Conservation (phyloP, 2,797 vertebrate species). For the Takifugu rubripes region DNA sequence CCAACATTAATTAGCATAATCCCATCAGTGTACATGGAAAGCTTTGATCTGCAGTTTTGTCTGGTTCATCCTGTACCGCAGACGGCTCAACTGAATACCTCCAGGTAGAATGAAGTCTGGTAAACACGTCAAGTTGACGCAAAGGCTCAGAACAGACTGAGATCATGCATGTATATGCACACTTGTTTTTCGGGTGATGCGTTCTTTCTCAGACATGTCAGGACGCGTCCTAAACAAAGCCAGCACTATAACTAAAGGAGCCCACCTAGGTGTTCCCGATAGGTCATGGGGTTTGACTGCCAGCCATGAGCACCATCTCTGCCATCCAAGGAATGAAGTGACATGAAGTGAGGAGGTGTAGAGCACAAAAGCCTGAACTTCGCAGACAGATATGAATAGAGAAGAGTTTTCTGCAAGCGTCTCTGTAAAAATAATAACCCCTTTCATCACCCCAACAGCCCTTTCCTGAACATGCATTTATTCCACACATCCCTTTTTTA, state of each 20-base stretch:
- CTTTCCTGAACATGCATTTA: slow-evolving; percentile 7
- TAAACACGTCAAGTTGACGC: slow-evolving; percentile 9
- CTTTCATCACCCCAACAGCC: slow-evolving; percentile 32
- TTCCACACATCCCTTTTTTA: no score
- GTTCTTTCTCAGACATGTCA: slow-evolving; percentile 27
- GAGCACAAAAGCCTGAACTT: slow-evolving; percentile 12
- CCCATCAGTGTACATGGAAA: slow-evolving; percentile 5
- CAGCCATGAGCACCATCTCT: slow-evolving; percentile 62
- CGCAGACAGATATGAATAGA: slow-evolving; percentile 59
- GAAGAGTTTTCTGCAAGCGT: slow-evolving; percentile 33
- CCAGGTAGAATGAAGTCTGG: slow-evolving; percentile 9
- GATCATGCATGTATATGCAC: neutral
- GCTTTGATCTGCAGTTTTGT: slow-evolving; percentile 1
- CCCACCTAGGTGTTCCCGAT: slow-evolving; percentile 50
- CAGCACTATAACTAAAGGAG: slow-evolving; percentile 19
- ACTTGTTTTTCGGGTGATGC: no score
- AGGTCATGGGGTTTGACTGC: slow-evolving; percentile 26
- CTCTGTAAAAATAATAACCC: slow-evolving; percentile 40
- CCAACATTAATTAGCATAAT: slow-evolving; percentile 9
- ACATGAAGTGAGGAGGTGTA: slow-evolving; percentile 26
- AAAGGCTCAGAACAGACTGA: neutral
- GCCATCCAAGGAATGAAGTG: slow-evolving; percentile 62
- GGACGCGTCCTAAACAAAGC: slow-evolving; percentile 16
- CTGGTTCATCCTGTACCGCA: slow-evolving; percentile 14
- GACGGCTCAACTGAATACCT: slow-evolving; percentile 9